Evolutionary conservation across 1,140 invertebrate species (phyloP).

Genomic region (Hermatobates lingyangjiaoensis): DNA sequence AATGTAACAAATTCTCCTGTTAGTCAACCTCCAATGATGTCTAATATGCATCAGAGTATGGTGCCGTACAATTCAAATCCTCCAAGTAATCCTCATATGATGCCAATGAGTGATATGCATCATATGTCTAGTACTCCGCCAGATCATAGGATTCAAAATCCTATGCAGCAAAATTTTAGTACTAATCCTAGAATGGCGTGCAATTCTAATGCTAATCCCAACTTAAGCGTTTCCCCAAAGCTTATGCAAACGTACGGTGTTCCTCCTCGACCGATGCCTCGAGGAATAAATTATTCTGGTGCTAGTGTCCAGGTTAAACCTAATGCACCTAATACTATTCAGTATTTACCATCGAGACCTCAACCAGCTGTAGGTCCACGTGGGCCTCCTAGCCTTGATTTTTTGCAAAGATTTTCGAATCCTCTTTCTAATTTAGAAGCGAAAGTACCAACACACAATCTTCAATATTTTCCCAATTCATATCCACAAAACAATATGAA

Average conservation of each 20-base stretch:
- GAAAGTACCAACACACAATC: slow-evolving; percentile 48
- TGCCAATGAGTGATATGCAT: slow-evolving; percentile 29
- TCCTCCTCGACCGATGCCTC: slow-evolving; percentile 21
- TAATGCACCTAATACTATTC: slow-evolving; percentile 91
- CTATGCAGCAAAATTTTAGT: slow-evolving; percentile 13
- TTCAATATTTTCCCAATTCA: slow-evolving; percentile 49
- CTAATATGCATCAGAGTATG: slow-evolving; percentile 30
- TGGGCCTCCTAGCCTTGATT: slow-evolving; percentile 78
- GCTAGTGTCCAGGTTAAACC: slow-evolving; percentile 85
- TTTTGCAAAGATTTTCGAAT: slow-evolving; percentile 72
- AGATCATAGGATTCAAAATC: slow-evolving; percentile 15
- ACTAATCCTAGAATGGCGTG: slow-evolving; percentile 6
- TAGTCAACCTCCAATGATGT: slow-evolving; percentile 23
- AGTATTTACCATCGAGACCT: slow-evolving; percentile 83
- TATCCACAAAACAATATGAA: slow-evolving; percentile 17
- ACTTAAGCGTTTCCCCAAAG: slow-evolving; percentile 25
- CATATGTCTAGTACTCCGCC: slow-evolving; percentile 11
- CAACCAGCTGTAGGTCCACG: slow-evolving; percentile 44
- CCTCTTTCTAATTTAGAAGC: slow-evolving; percentile 48
- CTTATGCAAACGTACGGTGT: slow-evolving; percentile 21
- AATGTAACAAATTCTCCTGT: slow-evolving; percentile 38
- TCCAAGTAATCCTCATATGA: slow-evolving; percentile 28
- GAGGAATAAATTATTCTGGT: slow-evolving; percentile 51
- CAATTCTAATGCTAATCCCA: slow-evolving; percentile 11
- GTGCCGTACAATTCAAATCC: slow-evolving; percentile 28